Base-by-base conservation (phyloP, 2,797 vertebrate genomes). In the Chiropotes sagulatus region DNA sequence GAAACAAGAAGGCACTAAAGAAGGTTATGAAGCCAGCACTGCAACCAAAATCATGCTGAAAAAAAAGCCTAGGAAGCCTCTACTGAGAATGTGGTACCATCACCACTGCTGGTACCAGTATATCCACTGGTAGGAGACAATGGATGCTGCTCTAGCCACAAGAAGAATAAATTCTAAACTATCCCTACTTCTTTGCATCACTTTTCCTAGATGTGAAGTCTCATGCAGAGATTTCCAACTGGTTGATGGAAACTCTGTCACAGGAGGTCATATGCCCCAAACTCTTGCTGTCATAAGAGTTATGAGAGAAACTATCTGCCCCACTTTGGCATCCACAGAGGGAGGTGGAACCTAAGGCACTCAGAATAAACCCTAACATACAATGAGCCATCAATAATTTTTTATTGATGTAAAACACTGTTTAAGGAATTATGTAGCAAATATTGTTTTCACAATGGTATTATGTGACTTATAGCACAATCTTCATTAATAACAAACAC, bases 401-500 rank as follows among this genome's bases (percentile, higher is more conserved):
- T 92, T 76, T 73, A 86, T 41, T 88, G 72, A 90, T 26, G n/a
- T 90, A 84, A 90, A 90, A 90, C 13, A 94, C 7, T 41, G 36
- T 30, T 76, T 70, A 90, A 85, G 52, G 36, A 85, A 92, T 50
- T 50, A 79, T 17, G 10, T 57, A n/a, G 19, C 46, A 96, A 87
- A 64, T 61, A 54, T 20, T 82, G 52, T 57, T 75, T 91, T 90
- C 30, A 78, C 15, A 28, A 4, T 89, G 75, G 46, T 19, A 88
- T 20, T 30, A n/a, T 39, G 22, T 72, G n/a, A 85, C 14, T 52
- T 5, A 81, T 2, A 64, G 76, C 41, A 91, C 80, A 44, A 36
- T 20, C 46, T 64, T 96, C 28, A 94, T 57, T 86, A 46, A 89
- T 92, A 85, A 94, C 13, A 85, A 57, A 36, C 33, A 70, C 20